phyloP scores from a whole-genome alignment of 2,113 vertebrate genomes.

The Rhinichthys klamathensis region DNA sequence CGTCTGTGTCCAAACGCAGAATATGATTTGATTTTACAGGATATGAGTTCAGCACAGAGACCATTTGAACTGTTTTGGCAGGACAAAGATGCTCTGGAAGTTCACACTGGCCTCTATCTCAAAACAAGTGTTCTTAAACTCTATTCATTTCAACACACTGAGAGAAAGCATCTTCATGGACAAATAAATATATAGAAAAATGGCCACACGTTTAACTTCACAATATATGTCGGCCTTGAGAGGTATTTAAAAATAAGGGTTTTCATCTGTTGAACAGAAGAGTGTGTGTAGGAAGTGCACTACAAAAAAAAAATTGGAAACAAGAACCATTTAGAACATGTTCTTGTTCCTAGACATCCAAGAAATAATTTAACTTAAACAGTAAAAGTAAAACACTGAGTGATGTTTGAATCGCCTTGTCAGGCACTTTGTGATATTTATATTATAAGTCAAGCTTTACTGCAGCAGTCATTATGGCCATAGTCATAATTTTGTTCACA shows the following conservation, averaged over 20 bases:
- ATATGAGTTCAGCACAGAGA: background rate
- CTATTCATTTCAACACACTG: slow-evolving; percentile 54
- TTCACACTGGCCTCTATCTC: slow-evolving; percentile 23
- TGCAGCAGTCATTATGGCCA: background rate
- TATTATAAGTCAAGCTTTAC: background rate
- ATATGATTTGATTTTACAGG: background rate
- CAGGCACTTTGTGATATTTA: background rate
- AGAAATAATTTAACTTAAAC: background rate
- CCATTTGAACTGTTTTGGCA: slow-evolving; percentile 14
- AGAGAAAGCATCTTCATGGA: slow-evolving; percentile 43
- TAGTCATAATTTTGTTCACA: background rate
- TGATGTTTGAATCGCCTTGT: background rate
- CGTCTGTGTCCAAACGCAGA: background rate
- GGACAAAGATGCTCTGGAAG: background rate
- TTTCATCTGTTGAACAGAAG: slow-evolving; percentile 27
- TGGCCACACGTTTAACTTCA: slow-evolving; percentile 21
- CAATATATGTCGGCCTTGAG: slow-evolving; percentile 43
- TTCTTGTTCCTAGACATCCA: slow-evolving; percentile 4
- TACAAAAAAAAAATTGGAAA: background rate
- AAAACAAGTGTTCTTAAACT: slow-evolving; percentile 40
- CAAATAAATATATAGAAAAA: slow-evolving; percentile 59
- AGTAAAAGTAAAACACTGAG: background rate
- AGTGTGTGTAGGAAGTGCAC: slow-evolving; percentile 16
- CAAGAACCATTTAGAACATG: slow-evolving; percentile 1
- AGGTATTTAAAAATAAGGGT: slow-evolving; percentile 13